These are phyloP conservation scores for Athalia rosae DNA, from an alignment of 2,888 invertebrate genomes.

Conservation along the genomic window DNA sequence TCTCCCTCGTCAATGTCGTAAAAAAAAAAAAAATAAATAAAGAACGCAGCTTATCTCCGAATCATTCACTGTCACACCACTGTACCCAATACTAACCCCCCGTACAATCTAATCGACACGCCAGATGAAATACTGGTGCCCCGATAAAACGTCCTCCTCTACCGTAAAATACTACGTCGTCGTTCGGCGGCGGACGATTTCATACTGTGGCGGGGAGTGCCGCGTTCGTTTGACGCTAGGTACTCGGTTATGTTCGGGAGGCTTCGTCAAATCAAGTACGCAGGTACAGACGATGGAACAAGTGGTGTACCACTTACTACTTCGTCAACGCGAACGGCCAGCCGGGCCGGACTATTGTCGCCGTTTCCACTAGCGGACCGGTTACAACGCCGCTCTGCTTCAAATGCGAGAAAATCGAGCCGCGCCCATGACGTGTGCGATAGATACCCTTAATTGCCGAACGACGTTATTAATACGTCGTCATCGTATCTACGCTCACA, in stretches of 20 bases:
- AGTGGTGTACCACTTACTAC: slow-evolving; percentile 26
- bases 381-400: too few species aligned
- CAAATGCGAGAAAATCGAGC: slow-evolving; percentile 15
- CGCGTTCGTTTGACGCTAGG: slow-evolving; percentile 51
- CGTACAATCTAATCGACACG: slow-evolving; percentile 23
- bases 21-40: background rate
- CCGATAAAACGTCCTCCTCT: slow-evolving; percentile 30
- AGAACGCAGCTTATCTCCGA: background rate
- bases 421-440: slow-evolving; percentile 35
- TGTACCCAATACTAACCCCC: background rate
- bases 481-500: too few species aligned
- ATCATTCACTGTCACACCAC: slow-evolving; percentile 42
- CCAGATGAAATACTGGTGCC: slow-evolving; percentile 22
- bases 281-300: slow-evolving; percentile 41
- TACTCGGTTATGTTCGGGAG: slow-evolving; percentile 61
- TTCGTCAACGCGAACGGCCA: background rate
- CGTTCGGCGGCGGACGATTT: slow-evolving; percentile 70
- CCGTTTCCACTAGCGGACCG: background rate
- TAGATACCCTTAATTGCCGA: slow-evolving; percentile 1
- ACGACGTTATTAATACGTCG: too few species aligned
- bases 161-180: slow-evolving; percentile 56
- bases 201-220: slow-evolving; percentile 69
- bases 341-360: slow-evolving; percentile 9
- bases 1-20: background rate
- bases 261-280: slow-evolving; percentile 52